Conservation (phyloP, 2,797 vertebrate species). For the Denticeps clupeoides region DNA sequence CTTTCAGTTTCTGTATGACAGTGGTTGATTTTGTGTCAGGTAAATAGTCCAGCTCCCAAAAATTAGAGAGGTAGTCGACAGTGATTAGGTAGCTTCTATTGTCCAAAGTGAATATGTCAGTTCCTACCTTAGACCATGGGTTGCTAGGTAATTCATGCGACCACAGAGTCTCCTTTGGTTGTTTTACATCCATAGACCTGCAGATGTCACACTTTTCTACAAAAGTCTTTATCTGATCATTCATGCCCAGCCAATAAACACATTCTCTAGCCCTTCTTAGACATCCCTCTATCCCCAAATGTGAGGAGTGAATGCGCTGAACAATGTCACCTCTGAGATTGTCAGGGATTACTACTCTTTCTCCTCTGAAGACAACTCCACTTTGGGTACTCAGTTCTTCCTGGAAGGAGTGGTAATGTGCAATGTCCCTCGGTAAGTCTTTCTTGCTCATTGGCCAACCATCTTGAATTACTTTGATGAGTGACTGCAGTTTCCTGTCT, state of each 20-base stretch:
- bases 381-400: constrained; percentile 11
- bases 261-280: not conserved
- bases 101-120: constrained; percentile 4
- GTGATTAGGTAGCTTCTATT: not conserved
- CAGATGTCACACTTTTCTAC: not conserved
- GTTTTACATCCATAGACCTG: not conserved
- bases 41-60: constrained; percentile 6
- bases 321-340: constrained; percentile 5
- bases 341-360: constrained; percentile 9
- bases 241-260: constrained; percentile 7
- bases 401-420: not conserved
- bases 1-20: constrained; percentile 7
- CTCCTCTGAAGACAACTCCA: constrained; percentile 8
- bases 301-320: constrained; percentile 8
- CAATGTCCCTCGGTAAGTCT: not conserved
- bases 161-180: constrained; percentile 9
- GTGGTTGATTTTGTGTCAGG: constrained; percentile 7
- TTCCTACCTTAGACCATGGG: constrained; percentile 7
- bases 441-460: constrained; percentile 1
- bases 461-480: not conserved
- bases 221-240: not conserved
- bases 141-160: not conserved
- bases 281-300: constrained; percentile 17
- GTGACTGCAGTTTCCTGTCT: not conserved
- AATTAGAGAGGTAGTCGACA: constrained; percentile 12